These are phyloP conservation scores for Sus scrofa DNA, from an alignment of 2,113 vertebrate genomes.

Conservation along the genomic window T2T-Sscrofa CM000816.6:42453501-42454000, in stretches of 20 bases:
- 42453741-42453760: not conserved
- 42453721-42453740: not conserved
- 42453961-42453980: not conserved
- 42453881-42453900: not conserved
- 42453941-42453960: not conserved
- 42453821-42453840: not conserved
- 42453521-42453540: not conserved
- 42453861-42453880: not conserved
- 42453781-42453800: not conserved
- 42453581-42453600: not conserved
- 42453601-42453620: not conserved
- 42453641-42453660: not conserved
- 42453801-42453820: not conserved
- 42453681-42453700: not conserved
- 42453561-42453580: not conserved
- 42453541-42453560: not conserved
- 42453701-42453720: not conserved
- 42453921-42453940: not conserved
- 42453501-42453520: not conserved
- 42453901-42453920: not conserved
- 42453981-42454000: not conserved
- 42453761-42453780: not conserved
- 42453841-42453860: not conserved
- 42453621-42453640: not conserved
- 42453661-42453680: not conserved